Evolutionary conservation across 2,797 vertebrate genomes (phyloP), one percentile per base, ranked within the genome.

Genomic region (Semaprochilodus insignis): DNA sequence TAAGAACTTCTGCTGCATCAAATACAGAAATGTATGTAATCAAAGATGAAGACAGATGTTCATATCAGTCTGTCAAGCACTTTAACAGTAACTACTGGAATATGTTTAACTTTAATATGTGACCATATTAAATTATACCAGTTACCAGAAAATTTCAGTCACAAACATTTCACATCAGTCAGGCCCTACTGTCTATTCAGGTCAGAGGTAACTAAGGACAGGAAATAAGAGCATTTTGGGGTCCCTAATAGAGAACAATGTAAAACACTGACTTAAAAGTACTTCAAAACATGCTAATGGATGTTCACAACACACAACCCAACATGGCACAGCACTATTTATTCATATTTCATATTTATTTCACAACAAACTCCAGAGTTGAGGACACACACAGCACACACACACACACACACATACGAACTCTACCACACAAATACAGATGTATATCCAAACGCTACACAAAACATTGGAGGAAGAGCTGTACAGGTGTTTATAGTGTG

Each of bases 171-270:
- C 13, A 15, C 14, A 63, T 16, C 31, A 36, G 16, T 66, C 6
- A 16, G 31, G 63, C 31, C 3, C 16, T 34, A 74, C 52, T 78
- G 52, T 78, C 55, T 23, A 62, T 70, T 31, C 63, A 63, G 77
- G 65, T 79, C 72, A 70, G 15, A 65, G 63, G 84, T 82, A 80
- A 85, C 77, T 77, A 81, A 86, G 87, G 75, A 85, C 66, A 88
- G 87, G 87, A 88, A 88, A 88, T 84, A 70, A 86, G 77, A 40
- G 62, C 23, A 62, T 63, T 81, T 72, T 63, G 36, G 70, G 66
- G 31, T 3, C 31, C 31, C 73, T 69, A 21, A 21, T 6, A 34
- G 19, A 83, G 16, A 23, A 78, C 14, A 4, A 3, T 36, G 25
- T 79, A 40, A 15, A 40, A 40, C 6, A 8, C 21, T 34, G 6